Percentiles rank a stretch among this genome's conserved stretches.
Evolutionary conservation across 2,888 invertebrate species (phyloP).

Genomic region (Macrophya alboannulata): DNA sequence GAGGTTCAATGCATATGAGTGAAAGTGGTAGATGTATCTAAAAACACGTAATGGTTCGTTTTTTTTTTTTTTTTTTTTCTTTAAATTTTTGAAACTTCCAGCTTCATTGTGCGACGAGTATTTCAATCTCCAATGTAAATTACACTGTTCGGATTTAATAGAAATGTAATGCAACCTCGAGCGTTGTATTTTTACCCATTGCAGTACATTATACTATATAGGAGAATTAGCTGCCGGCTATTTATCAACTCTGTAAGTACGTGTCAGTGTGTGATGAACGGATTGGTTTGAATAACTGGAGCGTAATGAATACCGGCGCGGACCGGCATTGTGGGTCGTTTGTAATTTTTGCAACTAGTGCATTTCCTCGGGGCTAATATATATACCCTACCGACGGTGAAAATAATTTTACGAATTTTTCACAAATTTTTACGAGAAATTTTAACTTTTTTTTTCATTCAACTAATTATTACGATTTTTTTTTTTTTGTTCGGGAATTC

Average conservation of each 20-base stretch:
- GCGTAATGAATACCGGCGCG: constrained; percentile 14
- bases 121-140: not conserved
- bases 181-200: not conserved
- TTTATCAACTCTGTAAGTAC: constrained; percentile 18
- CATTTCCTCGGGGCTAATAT: not conserved
- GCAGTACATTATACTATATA: not conserved
- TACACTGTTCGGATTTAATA: not conserved
- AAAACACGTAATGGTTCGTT: not conserved
- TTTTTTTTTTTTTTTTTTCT: not conserved
- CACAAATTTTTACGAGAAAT: too few species aligned
- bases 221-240: not conserved
- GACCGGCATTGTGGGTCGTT: not conserved
- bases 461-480: too few species aligned
- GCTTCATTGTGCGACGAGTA: not conserved
- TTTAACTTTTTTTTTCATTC: too few species aligned
- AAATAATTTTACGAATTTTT: too few species aligned
- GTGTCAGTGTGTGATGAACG: constrained; percentile 33
- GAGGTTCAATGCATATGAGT: not conserved
- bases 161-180: constrained; percentile 15
- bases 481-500: too few species aligned
- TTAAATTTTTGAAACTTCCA: not conserved
- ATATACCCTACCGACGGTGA: too few species aligned
- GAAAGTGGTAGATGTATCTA: too few species aligned
- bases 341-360: constrained; percentile 33
- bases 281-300: constrained; percentile 34